Conservation (phyloP, 2,113 vertebrate genomes). For the Antechinus flavipes region DNA sequence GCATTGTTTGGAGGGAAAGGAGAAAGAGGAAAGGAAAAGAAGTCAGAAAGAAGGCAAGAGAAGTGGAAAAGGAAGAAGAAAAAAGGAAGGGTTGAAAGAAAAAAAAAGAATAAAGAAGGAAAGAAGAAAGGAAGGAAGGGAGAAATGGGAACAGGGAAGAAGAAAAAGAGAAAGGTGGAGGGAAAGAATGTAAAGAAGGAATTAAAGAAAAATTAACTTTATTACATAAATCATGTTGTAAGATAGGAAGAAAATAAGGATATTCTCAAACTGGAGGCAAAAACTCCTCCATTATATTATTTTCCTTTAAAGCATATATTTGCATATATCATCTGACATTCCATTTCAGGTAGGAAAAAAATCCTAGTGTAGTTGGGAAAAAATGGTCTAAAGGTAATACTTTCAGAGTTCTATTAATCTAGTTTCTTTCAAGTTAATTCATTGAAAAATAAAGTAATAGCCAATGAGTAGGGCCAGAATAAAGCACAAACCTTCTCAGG, state of each 20-base stretch:
- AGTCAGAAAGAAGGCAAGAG: too few species aligned
- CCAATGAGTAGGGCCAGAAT: constrained; percentile 6
- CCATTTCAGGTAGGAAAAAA: constrained; percentile 38
- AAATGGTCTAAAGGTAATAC: background rate
- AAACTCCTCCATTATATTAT: background rate
- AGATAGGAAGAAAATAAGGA: constrained; percentile 22
- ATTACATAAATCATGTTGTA: background rate
- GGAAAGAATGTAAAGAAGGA: background rate
- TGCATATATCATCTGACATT: background rate
- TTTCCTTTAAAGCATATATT: constrained; percentile 35
- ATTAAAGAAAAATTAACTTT: background rate
- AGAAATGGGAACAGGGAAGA: background rate
- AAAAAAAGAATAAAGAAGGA: background rate
- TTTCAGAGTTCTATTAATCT: constrained; percentile 36
- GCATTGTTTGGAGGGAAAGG: constrained; percentile 1
- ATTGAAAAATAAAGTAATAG: constrained; percentile 51
- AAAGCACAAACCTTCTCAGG: background rate
- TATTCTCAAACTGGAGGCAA: constrained; percentile 4
- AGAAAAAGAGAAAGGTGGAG: background rate
- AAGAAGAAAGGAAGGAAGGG: too few species aligned
- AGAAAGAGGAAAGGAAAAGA: background rate
- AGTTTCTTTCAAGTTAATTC: constrained; percentile 45
- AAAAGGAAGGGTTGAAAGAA: too few species aligned
- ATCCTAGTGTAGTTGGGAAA: background rate
- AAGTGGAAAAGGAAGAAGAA: too few species aligned